Base-by-base conservation (phyloP, 2,797 vertebrate genomes). In the Hephaestus fuliginosus region DNA sequence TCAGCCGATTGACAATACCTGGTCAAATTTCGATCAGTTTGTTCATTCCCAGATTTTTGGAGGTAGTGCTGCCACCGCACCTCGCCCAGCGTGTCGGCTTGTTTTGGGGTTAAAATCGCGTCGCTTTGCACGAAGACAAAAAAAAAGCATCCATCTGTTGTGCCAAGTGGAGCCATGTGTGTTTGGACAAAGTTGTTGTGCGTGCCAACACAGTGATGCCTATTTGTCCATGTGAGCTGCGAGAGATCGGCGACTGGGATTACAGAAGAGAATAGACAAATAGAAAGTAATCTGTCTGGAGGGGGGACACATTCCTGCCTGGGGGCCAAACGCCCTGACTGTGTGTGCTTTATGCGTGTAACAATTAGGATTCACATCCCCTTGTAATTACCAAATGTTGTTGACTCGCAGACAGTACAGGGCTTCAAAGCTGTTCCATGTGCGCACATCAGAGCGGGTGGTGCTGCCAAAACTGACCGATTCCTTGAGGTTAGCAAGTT, bases 361-460 rank as follows among this genome's bases (percentile, higher is more conserved):
- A 74, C 76, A 88, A 86, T 89, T 85, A 87, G 73, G 62, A 84
- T 68, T 79, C 72, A 71, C 61, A 83, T 79, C 71, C 84, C 64
- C 78, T 86, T 53, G 57, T 85, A 91, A 86, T 88, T 78, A 86
- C 75, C 83, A 83, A 86, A 86, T 86, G 82, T 76, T 88, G 75
- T 87, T 83, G 79, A 85, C 79, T 85, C 52, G 25, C 76, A 74
- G 57, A 71, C 56, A 70, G 84, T 36, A 77, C 70, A 77, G 25
- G 68, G 73, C 70, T 79, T 74, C 70, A 68, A 81, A 85, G 73
- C 74, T 78, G 75, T 82, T 86, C 62, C 81, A 80, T 55, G 71
- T 72, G 65, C 2, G 36, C 56, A 70, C 63, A 71, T 77, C 53
- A 56, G 66, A 72, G 18, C 4, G n/a, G 41, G 1, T 39, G 46